Base-by-base conservation (phyloP, 2,113 vertebrate genomes). In the Chaetodon auriga region DNA sequence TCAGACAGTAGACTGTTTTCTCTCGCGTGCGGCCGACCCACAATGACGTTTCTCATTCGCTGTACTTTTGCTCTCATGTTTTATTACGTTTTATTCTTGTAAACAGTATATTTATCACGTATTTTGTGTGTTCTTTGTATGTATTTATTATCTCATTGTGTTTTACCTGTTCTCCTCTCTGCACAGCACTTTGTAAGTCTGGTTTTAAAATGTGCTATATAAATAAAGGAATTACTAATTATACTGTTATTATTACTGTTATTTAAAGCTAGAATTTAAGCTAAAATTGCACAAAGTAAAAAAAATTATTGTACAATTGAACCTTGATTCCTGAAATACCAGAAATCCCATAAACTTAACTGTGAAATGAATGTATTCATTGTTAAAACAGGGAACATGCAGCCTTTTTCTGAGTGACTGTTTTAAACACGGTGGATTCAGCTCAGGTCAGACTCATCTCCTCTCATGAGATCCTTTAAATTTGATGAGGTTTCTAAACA, bases 111-210 rank as follows among this genome's bases (percentile, higher is more conserved):
- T 57, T 74, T 68, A 19, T 15, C 18, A 60, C 80, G 66, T 65
- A 49, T 62, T 53, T 75, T 69, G 35, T 54, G 62, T 79, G 48
- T 55, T 54, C 12, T 54, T 75, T 84, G 16, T 80, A 60, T 57
- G 75, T 38, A 38, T 84, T 77, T n/a, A 64, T 82, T 53, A 75
- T 80, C 13, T 68, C 36, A 45, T 49, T 75, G 53, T 81, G 41
- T 81, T 43, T 53, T 70, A 36, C 58, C 23, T 66, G 45, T 86
- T 71, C 5, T 64, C 51, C 38, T 64, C 51, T 68, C 36, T 76
- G 43, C 65, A 78, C 68, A 82, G 68, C 84, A 78, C 46, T 82
- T 89, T 88, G 55, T 84, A 57, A 84, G 68, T 41, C 49, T 70
- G 46, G 51, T 81, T 89, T 82, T 76, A 68, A 87, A 75, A 83